Evolutionary conservation across 2,888 invertebrate genomes (phyloP).

Genomic region (Sylvicola fuscatus): DNA sequence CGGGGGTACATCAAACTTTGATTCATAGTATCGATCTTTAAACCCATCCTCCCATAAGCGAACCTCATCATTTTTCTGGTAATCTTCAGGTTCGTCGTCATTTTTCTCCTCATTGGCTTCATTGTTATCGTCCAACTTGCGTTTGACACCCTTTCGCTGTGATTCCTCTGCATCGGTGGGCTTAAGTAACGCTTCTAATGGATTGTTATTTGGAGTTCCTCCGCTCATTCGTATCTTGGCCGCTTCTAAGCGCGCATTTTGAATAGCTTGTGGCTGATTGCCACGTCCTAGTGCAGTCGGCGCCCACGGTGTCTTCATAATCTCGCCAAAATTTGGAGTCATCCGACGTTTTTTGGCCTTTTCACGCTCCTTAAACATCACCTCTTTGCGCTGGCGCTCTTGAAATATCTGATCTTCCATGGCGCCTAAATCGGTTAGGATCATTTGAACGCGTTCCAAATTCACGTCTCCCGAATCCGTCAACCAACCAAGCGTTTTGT

Average conservation of each 20-base stretch:
- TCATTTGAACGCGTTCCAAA: constrained; percentile 81
- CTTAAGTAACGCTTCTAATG: constrained; percentile 30
- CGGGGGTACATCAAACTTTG: constrained; percentile 64
- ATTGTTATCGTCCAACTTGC: constrained; percentile 28
- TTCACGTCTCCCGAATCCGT: constrained; percentile 91
- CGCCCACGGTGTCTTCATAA: constrained; percentile 57
- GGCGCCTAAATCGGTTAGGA: constrained; percentile 82
- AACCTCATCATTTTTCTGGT: constrained; percentile 71
- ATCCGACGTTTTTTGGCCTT: constrained; percentile 43
- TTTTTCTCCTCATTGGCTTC: constrained; percentile 24
- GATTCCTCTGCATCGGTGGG: constrained; percentile 12
- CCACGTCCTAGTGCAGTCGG: constrained; percentile 43
- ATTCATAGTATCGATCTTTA: constrained; percentile 94
- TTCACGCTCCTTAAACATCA: constrained; percentile 57
- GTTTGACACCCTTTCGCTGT: constrained; percentile 25
- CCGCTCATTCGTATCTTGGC: constrained; percentile 33
- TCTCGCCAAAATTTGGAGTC: constrained; percentile 45
- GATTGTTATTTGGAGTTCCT: constrained; percentile 7
- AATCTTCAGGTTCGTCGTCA: constrained; percentile 38
- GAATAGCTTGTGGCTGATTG: constrained; percentile 28
- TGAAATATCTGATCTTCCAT: constrained; percentile 96
- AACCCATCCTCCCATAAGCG: constrained; percentile 92
- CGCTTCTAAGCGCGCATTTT: constrained; percentile 58
- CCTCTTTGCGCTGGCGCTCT: constrained; percentile 68
- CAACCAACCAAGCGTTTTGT: constrained; percentile 89